These are phyloP conservation scores for Clarias batrachus DNA, from an alignment of 2,113 vertebrate species.

Conservation along the genomic window DNA sequence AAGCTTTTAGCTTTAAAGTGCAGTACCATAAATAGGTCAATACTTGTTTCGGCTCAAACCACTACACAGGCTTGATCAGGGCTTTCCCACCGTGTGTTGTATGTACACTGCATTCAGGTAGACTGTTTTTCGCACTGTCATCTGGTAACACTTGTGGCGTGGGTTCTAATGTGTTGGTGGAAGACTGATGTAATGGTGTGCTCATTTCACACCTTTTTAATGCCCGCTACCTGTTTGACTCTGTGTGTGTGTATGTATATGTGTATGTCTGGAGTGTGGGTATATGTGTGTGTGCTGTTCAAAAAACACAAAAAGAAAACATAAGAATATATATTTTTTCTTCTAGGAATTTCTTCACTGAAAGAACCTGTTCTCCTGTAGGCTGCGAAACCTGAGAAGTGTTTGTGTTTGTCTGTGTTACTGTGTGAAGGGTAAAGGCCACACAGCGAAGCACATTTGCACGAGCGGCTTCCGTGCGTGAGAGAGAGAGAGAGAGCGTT, in stretches of 20 bases:
- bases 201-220: conserved; percentile 10
- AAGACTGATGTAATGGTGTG: background rate
- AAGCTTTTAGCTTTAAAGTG: background rate
- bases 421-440: conserved; percentile 27
- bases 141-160: background rate
- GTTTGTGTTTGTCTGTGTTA: conserved; percentile 2
- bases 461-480: conserved; percentile 25
- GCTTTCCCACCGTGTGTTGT: background rate
- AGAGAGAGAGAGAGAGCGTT: conserved; percentile 12
- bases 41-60: background rate
- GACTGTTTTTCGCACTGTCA: background rate
- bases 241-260: background rate
- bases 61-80: background rate
- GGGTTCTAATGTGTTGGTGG: background rate
- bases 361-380: background rate
- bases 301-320: background rate
- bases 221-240: background rate
- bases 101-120: background rate
- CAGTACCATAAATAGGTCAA: no score
- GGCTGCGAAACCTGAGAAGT: background rate
- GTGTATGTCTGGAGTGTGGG: background rate
- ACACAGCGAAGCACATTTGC: background rate
- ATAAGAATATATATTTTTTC: background rate
- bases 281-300: background rate
- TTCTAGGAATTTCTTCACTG: background rate